Conservation (phyloP, 2,888 invertebrate species). For the Oeneis ivallda region DNA sequence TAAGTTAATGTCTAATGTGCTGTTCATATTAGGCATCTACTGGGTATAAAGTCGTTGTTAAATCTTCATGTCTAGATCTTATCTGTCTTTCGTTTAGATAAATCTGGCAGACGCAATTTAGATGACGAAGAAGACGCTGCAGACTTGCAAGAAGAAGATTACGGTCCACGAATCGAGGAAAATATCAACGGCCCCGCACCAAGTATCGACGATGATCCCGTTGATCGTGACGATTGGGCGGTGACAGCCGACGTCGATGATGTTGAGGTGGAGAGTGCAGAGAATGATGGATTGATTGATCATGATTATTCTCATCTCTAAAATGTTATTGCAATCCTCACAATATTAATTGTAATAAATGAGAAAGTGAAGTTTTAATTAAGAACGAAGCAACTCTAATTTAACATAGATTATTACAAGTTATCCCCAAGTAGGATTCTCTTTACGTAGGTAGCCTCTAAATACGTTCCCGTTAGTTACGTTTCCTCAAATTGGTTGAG, state of each 20-base stretch:
- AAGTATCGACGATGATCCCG: conserved; percentile 16
- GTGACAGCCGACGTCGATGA: conserved; percentile 23
- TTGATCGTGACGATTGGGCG: conserved; percentile 8
- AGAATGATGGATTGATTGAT: neutral
- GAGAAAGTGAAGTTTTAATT: no score
- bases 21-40: no score
- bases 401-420: no score
- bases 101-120: conserved; percentile 18
- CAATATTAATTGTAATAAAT: no score
- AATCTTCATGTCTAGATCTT: no score
- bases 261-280: conserved; percentile 12
- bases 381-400: no score
- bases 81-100: conserved; percentile 1
- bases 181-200: conserved; percentile 23
- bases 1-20: no score
- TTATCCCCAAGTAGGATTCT: no score
- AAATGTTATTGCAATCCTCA: neutral
- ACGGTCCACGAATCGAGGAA: neutral
- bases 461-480: no score
- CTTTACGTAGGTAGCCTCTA: no score
- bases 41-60: no score
- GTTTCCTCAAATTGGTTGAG: no score
- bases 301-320: neutral
- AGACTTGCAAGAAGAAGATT: conserved; percentile 19
- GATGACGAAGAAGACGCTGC: conserved; percentile 18